phyloP scores from a whole-genome alignment of 2,113 vertebrate species.

The Scophthalmus maximus region DNA sequence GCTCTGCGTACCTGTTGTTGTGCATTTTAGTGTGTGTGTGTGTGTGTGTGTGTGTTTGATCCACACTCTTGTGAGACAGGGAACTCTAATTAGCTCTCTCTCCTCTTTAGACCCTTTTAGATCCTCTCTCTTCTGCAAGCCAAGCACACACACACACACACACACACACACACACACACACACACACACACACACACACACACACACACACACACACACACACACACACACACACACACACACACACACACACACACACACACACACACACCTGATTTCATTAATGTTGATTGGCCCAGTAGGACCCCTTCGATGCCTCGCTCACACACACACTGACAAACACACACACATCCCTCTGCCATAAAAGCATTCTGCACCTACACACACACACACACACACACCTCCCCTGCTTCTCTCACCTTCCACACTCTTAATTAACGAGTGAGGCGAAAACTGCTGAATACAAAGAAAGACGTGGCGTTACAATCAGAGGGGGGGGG shows the following conservation, averaged over 20 bases:
- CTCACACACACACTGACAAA: slow-evolving; percentile 40
- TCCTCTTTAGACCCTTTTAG: slow-evolving; percentile 78
- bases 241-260: slow-evolving; percentile 47
- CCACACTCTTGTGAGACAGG: slow-evolving; percentile 68
- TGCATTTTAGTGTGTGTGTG: slow-evolving; percentile 14
- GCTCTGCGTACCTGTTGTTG: slow-evolving; percentile 49
- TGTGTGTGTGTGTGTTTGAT: slow-evolving; percentile 57
- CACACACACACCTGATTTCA: slow-evolving; percentile 71
- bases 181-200: slow-evolving; percentile 59
- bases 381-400: slow-evolving; percentile 57
- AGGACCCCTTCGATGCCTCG: slow-evolving; percentile 70
- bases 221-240: slow-evolving; percentile 50
- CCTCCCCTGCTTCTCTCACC: slow-evolving; percentile 72
- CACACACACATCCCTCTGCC: slow-evolving; percentile 63
- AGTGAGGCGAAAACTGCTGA: slow-evolving; percentile 79
- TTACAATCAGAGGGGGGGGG: slow-evolving; percentile 66
- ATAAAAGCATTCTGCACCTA: slow-evolving; percentile 79
- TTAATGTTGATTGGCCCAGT: slow-evolving; percentile 78
- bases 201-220: slow-evolving; percentile 46
- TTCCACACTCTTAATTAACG: slow-evolving; percentile 82
- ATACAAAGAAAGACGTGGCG: slow-evolving; percentile 72
- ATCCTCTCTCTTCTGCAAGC: slow-evolving; percentile 74
- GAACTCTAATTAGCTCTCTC: slow-evolving; percentile 74
- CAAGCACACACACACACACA: slow-evolving; percentile 64
- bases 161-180: slow-evolving; percentile 44